Percentiles rank a stretch among this genome's conserved stretches.
phyloP scores from a whole-genome alignment of 2,888 invertebrate genomes.

The Andrena trimmerana region DNA sequence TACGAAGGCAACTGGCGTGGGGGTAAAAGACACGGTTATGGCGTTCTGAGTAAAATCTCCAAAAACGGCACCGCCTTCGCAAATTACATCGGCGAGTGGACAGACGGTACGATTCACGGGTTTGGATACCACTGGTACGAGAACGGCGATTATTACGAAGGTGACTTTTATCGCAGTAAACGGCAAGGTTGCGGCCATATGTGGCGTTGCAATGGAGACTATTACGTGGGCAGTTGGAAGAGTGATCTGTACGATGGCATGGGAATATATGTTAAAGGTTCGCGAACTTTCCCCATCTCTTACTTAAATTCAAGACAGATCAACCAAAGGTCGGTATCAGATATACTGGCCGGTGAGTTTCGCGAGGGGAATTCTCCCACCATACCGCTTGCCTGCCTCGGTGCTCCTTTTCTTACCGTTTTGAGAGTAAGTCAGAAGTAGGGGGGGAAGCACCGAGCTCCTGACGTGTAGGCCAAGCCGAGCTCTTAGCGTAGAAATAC shows the following conservation, averaged over 20 bases:
- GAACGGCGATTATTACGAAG: constrained; percentile 88
- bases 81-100: constrained; percentile 88
- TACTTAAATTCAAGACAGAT: background rate
- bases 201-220: constrained; percentile 87
- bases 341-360: too few species aligned
- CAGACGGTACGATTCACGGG: constrained; percentile 87
- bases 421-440: too few species aligned
- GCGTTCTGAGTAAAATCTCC: constrained; percentile 83
- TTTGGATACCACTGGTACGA: constrained; percentile 87
- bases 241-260: constrained; percentile 85
- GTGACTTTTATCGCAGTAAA: constrained; percentile 85
- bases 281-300: background rate
- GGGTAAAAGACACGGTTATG: constrained; percentile 87
- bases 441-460: too few species aligned
- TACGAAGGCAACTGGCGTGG: constrained; percentile 89
- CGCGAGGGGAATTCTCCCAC: too few species aligned
- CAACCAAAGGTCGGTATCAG: too few species aligned
- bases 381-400: too few species aligned
- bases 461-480: too few species aligned
- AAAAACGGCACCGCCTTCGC: constrained; percentile 54
- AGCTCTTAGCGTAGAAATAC: too few species aligned
- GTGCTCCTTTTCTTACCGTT: too few species aligned
- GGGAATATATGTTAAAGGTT: constrained; percentile 87
- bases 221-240: constrained; percentile 88
- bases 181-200: constrained; percentile 88